Conservation (phyloP, 1,140 invertebrate species). For the Scaptodrosophila lebanonensis region DNA sequence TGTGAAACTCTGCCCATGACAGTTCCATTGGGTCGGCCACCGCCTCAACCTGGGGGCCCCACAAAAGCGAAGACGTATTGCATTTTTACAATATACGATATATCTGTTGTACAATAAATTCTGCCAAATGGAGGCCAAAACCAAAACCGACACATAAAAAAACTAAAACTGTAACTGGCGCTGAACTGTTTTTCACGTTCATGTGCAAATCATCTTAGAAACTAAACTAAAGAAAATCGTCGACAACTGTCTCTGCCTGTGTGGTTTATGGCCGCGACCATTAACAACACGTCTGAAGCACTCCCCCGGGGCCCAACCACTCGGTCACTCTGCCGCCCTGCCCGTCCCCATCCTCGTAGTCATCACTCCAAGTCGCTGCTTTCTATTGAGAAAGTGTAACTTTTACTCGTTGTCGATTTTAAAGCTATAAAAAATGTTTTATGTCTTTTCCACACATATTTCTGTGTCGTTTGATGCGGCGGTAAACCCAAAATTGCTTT, state of each 20-base stretch:
- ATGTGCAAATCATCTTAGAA: slow-evolving; percentile 19
- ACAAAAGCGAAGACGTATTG: slow-evolving; percentile 49
- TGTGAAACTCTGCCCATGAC: slow-evolving; percentile 51
- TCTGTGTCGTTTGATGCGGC: slow-evolving; percentile 33
- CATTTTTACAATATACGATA: slow-evolving; percentile 26
- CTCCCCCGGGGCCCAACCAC: slow-evolving; percentile 28
- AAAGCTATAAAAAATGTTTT: slow-evolving; percentile 74
- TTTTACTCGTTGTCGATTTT: slow-evolving; percentile 67
- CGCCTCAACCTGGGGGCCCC: slow-evolving; percentile 6
- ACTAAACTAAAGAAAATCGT: slow-evolving; percentile 4
- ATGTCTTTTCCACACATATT: slow-evolving; percentile 43
- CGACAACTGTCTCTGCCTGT: slow-evolving; percentile 22
- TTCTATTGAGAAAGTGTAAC: slow-evolving; percentile 70
- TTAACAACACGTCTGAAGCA: slow-evolving; percentile 39
- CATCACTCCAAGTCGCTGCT: slow-evolving; percentile 34
- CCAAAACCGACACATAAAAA: slow-evolving; percentile 18
- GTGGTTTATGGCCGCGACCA: slow-evolving; percentile 54
- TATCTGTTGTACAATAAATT: slow-evolving; percentile 47
- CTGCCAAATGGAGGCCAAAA: slow-evolving; percentile 18
- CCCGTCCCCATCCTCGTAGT: not conserved
- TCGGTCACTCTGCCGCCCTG: no score
- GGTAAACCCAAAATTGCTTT: slow-evolving; percentile 60
- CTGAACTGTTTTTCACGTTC: slow-evolving; percentile 35
- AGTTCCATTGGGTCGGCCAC: slow-evolving; percentile 45
- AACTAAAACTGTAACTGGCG: slow-evolving; percentile 45